phyloP scores from a whole-genome alignment of 2,797 vertebrate species.

The Characodon lateralis region DNA sequence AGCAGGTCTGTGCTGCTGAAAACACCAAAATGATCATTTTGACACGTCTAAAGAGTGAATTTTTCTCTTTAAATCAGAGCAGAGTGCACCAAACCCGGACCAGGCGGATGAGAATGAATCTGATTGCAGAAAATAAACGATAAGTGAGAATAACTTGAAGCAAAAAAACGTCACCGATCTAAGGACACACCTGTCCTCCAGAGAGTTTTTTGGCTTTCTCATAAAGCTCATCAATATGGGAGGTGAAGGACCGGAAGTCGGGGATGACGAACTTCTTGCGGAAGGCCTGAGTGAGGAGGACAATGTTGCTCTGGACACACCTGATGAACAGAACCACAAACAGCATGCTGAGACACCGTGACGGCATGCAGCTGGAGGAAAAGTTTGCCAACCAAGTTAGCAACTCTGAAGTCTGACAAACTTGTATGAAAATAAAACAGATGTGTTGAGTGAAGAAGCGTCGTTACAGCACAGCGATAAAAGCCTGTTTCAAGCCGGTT shows the following conservation, averaged over 20 bases:
- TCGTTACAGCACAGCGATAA: neutral
- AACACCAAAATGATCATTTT: neutral
- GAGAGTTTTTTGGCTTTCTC: slow-evolving; percentile 91
- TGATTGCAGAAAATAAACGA: slow-evolving; percentile 24
- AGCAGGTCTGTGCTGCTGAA: neutral
- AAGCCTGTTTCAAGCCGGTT: neutral
- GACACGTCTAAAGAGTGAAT: slow-evolving; percentile 10
- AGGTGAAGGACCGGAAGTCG: slow-evolving; percentile 94
- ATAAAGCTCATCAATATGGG: slow-evolving; percentile 94
- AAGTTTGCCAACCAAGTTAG: slow-evolving; percentile 56
- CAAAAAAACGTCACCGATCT: slow-evolving; percentile 25
- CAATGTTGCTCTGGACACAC: slow-evolving; percentile 99
- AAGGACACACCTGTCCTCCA: slow-evolving; percentile 89
- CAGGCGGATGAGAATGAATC: slow-evolving; percentile 35
- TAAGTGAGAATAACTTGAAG: neutral
- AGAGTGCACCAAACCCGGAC: neutral
- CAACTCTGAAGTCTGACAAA: slow-evolving; percentile 59
- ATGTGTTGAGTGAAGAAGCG: slow-evolving; percentile 39
- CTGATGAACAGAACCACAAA: slow-evolving; percentile 78
- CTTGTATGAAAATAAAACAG: slow-evolving; percentile 42
- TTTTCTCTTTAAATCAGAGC: slow-evolving; percentile 6
- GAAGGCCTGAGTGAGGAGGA: slow-evolving; percentile 98
- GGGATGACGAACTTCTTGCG: slow-evolving; percentile 99
- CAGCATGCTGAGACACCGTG: slow-evolving; percentile 57
- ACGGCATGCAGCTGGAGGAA: slow-evolving; percentile 48